phyloP scores from a whole-genome alignment of 2,888 invertebrate species.

The Cheilosia scutellata region DNA sequence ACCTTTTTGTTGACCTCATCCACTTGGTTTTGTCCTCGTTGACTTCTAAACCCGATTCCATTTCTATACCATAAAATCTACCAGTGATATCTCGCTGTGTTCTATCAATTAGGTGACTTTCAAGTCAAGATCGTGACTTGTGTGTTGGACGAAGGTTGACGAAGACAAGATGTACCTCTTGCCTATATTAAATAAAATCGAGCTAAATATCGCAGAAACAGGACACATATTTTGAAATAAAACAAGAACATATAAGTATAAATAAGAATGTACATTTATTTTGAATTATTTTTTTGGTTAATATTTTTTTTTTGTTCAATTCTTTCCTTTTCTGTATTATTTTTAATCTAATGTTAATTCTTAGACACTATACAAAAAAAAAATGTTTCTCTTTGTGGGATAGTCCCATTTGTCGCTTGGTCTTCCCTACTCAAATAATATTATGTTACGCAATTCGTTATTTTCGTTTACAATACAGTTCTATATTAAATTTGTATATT shows the following conservation, averaged over 20 bases:
- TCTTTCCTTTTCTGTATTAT: conserved; percentile 25
- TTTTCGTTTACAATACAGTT: conserved; percentile 40
- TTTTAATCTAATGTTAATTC: conserved; percentile 60
- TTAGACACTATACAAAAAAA: conserved; percentile 60
- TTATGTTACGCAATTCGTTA: conserved; percentile 24
- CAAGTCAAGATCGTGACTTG: no score
- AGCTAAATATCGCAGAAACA: no score
- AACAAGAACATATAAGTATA: conserved; percentile 61
- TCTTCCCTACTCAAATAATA: conserved; percentile 56
- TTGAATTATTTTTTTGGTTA: conserved; percentile 71
- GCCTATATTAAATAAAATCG: no score
- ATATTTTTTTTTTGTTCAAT: conserved; percentile 51
- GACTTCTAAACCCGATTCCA: no score
- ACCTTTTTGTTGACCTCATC: no score
- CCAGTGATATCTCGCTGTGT: no score
- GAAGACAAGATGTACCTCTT: no score
- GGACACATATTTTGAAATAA: conserved; percentile 6
- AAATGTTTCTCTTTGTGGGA: conserved; percentile 45
- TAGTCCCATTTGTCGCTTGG: conserved; percentile 69
- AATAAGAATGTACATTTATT: conserved; percentile 77
- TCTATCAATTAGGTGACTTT: no score
- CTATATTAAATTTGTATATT: conserved; percentile 5
- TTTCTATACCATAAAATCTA: no score
- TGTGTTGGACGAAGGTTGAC: no score
- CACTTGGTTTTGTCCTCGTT: no score